Evolutionary conservation across 2,888 invertebrate genomes (phyloP), one percentile per base, ranked within the genome.

Genomic region (Onchidella celtica): DNA sequence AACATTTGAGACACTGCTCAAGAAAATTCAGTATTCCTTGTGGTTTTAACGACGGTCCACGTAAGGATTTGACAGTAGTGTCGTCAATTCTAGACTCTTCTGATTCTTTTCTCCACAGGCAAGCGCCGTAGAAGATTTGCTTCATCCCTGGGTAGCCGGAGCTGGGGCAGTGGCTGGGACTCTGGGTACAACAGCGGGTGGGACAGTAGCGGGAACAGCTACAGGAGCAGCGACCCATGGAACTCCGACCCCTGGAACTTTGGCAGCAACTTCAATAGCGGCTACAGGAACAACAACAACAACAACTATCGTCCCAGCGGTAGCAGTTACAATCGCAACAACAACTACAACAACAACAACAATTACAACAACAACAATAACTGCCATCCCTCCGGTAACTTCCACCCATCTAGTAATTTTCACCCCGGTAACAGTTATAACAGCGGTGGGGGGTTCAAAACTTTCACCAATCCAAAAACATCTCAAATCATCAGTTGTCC

Each of bases 151-250:
- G 32, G 66, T 14, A 66, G 59, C 59, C 27, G 59, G 59, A 65
- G 65, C 65, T 65, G 17, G 17, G 65, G 65, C 27, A 29, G 65
- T 29, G 27, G 65, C 27, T 24, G 65, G 11, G 27, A 59, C 59
- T 27, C n/a, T 4, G 65, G 65, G 17, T 65, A 65, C 65, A 27
- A 27, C 65, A 65, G 65, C 29, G 65, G 65, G n/a, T 24, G 65
- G 6, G 32, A 29, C 29, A 65, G 32, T 17, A 32, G 40, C 3
- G 24, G n/a, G 21, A 24, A 24, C 21, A 36, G 36, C 32, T 69
- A 34, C 69, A 69, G 69, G 36, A 21, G n/a, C n/a, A n/a, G 24
- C 69, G 36, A 69, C 24, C 69, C 69, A 11, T 69, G 69, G 69
- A 21, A 38, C 6, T n/a, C n/a, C 21, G 36, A 38, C 32, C 69